These are phyloP conservation scores for Toxostoma redivivum DNA, from an alignment of 2,113 vertebrate species.

Conservation along the genomic window DNA sequence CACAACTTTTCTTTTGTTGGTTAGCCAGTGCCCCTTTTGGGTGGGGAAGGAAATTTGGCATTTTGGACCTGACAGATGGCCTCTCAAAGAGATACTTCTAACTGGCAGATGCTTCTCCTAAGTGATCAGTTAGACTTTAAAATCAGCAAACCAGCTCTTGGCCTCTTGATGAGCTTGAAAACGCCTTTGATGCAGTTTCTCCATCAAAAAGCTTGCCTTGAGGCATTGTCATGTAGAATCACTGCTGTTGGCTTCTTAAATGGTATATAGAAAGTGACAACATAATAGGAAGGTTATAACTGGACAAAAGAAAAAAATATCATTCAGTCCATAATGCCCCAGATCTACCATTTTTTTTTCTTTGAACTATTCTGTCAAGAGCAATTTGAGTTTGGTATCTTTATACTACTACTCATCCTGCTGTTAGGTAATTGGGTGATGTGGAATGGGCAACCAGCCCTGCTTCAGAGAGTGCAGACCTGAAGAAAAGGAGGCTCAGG, in stretches of 20 bases:
- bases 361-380: background rate
- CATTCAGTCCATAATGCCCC: background rate
- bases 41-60: background rate
- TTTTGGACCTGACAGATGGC: constrained; percentile 35
- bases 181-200: background rate
- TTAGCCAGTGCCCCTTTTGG: background rate
- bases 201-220: constrained; percentile 5
- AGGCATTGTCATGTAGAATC: constrained; percentile 52
- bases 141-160: background rate
- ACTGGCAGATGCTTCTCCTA: constrained; percentile 38
- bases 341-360: fast-evolving
- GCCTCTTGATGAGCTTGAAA: constrained; percentile 23
- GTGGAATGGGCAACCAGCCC: background rate
- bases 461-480: background rate
- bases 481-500: background rate
- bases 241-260: background rate
- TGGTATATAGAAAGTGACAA: background rate
- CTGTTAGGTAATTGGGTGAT: background rate
- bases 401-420: background rate
- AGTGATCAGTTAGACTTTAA: constrained; percentile 2
- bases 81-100: background rate
- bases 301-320: background rate
- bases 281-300: background rate
- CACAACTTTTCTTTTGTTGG: background rate
- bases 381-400: background rate